Evolutionary conservation across 2,797 vertebrate genomes (phyloP).

Genomic region (Sebastes wilsoni): DNA sequence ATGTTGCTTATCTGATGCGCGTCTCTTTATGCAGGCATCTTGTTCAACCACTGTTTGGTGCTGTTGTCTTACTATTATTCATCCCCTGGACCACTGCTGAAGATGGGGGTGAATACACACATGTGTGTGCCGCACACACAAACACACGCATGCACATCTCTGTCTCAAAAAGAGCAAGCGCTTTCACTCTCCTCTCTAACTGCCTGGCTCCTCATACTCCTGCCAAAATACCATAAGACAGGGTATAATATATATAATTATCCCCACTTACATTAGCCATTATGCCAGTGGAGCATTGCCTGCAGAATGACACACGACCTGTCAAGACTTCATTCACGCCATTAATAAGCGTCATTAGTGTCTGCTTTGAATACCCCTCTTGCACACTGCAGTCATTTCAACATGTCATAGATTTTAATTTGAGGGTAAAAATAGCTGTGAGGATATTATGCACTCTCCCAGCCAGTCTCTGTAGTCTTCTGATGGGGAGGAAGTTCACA

Average conservation of each 20-base stretch:
- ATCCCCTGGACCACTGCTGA: slow-evolving; percentile 35
- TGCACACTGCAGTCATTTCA: slow-evolving; percentile 99
- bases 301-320: slow-evolving; percentile 98
- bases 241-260: slow-evolving; percentile 98
- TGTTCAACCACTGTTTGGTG: slow-evolving; percentile 75
- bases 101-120: slow-evolving; percentile 38
- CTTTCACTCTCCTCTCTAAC: slow-evolving; percentile 86
- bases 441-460: slow-evolving; percentile 90
- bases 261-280: slow-evolving; percentile 98
- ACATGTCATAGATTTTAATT: slow-evolving; percentile 99
- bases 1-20: slow-evolving; percentile 8
- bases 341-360: slow-evolving; percentile 99
- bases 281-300: slow-evolving; percentile 95
- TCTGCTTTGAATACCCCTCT: slow-evolving; percentile 99
- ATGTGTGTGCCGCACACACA: slow-evolving; percentile 35
- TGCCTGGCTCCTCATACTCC: slow-evolving; percentile 92
- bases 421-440: slow-evolving; percentile 99
- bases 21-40: slow-evolving; percentile 53
- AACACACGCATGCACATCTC: slow-evolving; percentile 61
- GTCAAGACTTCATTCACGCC: slow-evolving; percentile 97
- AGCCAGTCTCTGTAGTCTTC: slow-evolving; percentile 87
- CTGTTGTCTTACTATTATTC: slow-evolving; percentile 76
- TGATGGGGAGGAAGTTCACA: slow-evolving; percentile 87
- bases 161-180: slow-evolving; percentile 79
- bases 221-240: slow-evolving; percentile 99